phyloP scores from a whole-genome alignment of 2,113 vertebrate genomes.

The Strix aluco region DNA sequence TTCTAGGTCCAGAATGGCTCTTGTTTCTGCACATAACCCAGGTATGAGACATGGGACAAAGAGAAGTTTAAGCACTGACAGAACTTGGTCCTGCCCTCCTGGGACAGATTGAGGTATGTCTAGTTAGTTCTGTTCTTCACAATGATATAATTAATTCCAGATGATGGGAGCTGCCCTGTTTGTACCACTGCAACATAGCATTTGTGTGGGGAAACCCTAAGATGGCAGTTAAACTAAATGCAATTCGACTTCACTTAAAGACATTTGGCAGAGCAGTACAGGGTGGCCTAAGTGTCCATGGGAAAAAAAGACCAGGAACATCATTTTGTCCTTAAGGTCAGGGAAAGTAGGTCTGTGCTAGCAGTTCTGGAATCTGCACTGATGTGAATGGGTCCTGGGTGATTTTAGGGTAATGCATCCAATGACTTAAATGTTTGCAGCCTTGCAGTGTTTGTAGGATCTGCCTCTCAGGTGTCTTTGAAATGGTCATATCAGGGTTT shows the following conservation, averaged over 20 bases:
- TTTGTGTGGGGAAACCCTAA: not conserved
- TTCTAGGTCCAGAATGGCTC: not conserved
- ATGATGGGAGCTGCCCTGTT: not conserved
- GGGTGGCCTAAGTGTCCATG: not conserved
- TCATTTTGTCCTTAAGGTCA: not conserved
- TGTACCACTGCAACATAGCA: not conserved
- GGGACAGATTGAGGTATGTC: not conserved
- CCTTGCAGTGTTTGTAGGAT: not conserved
- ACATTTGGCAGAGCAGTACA: not conserved
- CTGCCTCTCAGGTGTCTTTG: not conserved
- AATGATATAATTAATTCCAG: not conserved
- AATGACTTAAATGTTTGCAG: not conserved
- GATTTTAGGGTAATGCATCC: not conserved
- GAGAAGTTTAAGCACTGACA: not conserved
- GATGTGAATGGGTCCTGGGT: not conserved
- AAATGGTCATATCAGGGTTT: not conserved
- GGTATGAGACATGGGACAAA: not conserved
- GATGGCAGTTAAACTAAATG: not conserved
- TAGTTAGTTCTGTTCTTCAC: not conserved
- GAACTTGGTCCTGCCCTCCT: not conserved
- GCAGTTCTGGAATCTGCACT: not conserved
- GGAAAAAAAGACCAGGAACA: not conserved
- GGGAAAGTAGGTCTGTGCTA: not conserved
- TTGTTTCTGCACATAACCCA: not conserved
- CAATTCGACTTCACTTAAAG: not conserved